A percentile compares a stretch with the other conserved stretches of the same genome.
Evolutionary conservation across 1,140 invertebrate genomes (phyloP).

Genomic region (Vollenhovia emeryi): DNA sequence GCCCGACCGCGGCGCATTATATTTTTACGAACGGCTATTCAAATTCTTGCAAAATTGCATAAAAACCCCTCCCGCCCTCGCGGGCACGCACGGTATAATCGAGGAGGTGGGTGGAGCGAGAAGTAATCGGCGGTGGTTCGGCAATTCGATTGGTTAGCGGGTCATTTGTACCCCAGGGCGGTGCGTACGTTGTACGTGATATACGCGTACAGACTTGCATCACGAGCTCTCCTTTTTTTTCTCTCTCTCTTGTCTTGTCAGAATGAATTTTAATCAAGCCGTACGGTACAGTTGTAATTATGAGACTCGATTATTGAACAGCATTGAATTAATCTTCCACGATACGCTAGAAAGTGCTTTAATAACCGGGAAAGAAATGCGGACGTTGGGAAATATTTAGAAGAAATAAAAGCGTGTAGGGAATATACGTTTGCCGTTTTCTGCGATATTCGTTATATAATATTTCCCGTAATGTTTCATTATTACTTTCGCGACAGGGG

Average conservation of each 20-base stretch:
- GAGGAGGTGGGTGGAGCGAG: constrained; percentile 62
- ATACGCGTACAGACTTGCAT: not conserved
- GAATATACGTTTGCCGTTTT: not conserved
- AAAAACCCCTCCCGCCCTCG: constrained; percentile 78
- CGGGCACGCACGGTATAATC: constrained; percentile 78
- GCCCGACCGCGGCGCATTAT: constrained; percentile 76
- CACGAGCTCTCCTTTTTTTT: not conserved
- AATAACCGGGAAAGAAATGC: constrained; percentile 4
- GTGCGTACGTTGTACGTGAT: constrained; percentile 3
- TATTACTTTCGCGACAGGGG: constrained; percentile 21
- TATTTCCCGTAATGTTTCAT: no score
- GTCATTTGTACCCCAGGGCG: constrained; percentile 77
- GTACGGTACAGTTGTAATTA: not conserved
- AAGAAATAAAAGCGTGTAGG: not conserved
- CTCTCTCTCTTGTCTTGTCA: not conserved
- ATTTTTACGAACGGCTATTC: constrained; percentile 83
- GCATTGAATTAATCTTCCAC: not conserved
- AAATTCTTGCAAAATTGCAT: constrained; percentile 85
- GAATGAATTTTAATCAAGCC: not conserved
- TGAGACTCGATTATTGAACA: not conserved
- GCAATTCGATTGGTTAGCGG: constrained; percentile 78
- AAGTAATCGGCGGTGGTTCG: constrained; percentile 59
- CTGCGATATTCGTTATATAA: constrained; percentile 5
- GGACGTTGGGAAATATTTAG: not conserved
- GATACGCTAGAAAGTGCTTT: not conserved